Conservation (phyloP, 2,113 vertebrate species). For the Regulus satrapa region DNA sequence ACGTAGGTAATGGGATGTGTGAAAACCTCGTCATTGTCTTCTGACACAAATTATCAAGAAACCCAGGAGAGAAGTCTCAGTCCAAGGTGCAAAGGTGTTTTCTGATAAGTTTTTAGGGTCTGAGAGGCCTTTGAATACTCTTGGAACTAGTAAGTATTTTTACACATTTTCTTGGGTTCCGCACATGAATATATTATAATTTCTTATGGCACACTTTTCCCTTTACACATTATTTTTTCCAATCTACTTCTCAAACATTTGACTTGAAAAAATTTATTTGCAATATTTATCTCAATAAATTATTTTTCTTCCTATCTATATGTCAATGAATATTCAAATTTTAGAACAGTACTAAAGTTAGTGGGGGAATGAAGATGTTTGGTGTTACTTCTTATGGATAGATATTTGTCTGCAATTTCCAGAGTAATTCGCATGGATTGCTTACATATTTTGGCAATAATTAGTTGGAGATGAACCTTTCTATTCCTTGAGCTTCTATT, state of each 20-base stretch:
- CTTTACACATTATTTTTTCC: background rate
- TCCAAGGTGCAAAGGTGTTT: background rate
- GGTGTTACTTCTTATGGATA: background rate
- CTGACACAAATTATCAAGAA: background rate
- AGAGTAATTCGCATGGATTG: background rate
- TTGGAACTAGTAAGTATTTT: background rate
- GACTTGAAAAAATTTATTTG: background rate
- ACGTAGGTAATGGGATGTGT: fast-evolving
- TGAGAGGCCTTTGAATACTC: background rate
- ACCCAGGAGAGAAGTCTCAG: background rate
- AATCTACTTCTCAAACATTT: background rate
- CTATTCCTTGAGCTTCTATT: background rate
- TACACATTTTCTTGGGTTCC: background rate
- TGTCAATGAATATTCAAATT: background rate
- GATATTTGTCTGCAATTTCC: background rate
- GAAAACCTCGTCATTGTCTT: background rate
- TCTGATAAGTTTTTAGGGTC: background rate
- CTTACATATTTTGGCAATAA: background rate
- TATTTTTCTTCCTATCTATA: background rate
- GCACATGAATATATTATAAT: background rate
- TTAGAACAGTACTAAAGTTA: background rate
- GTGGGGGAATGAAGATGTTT: background rate
- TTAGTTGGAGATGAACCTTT: background rate
- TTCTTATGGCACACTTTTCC: background rate
- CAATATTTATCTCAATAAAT: background rate